A percentile compares a stretch with the other conserved stretches of the same genome.
Evolutionary conservation across 2,113 vertebrate genomes (phyloP).

Genomic region (Serinus canaria): DNA sequence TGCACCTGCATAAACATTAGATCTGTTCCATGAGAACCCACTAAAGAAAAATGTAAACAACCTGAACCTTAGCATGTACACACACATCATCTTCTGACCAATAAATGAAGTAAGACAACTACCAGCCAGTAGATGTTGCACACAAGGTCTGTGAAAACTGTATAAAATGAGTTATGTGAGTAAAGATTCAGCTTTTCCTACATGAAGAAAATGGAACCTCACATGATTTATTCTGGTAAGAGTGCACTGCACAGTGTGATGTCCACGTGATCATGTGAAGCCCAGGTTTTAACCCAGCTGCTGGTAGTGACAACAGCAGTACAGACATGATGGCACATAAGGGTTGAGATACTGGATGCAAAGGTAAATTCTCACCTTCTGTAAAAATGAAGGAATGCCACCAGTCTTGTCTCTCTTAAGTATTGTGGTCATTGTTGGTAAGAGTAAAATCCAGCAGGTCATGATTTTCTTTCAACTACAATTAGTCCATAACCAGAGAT

Average conservation of each 20-base stretch:
- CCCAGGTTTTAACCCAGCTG: background rate
- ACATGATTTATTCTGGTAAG: background rate
- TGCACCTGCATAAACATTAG: background rate
- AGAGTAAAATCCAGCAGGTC: background rate
- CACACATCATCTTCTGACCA: background rate
- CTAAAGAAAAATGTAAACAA: background rate
- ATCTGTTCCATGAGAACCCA: background rate
- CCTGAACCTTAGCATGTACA: background rate
- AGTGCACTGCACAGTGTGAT: accelerated
- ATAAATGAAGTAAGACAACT: background rate
- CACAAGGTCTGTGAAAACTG: background rate
- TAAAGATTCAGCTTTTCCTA: background rate
- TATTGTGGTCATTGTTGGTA: background rate
- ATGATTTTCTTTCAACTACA: background rate
- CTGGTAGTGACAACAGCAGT: background rate
- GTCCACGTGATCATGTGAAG: accelerated
- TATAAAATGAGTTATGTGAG: background rate
- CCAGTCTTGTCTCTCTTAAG: background rate
- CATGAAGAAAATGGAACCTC: background rate
- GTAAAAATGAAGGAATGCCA: background rate
- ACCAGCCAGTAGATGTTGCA: background rate
- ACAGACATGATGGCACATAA: background rate
- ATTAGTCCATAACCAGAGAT: background rate
- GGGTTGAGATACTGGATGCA: background rate
- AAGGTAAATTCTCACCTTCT: background rate